A percentile compares a stretch with the other conserved stretches of the same genome.
phyloP scores from a whole-genome alignment of 2,113 vertebrate species.

The Acinonyx jubatus region DNA sequence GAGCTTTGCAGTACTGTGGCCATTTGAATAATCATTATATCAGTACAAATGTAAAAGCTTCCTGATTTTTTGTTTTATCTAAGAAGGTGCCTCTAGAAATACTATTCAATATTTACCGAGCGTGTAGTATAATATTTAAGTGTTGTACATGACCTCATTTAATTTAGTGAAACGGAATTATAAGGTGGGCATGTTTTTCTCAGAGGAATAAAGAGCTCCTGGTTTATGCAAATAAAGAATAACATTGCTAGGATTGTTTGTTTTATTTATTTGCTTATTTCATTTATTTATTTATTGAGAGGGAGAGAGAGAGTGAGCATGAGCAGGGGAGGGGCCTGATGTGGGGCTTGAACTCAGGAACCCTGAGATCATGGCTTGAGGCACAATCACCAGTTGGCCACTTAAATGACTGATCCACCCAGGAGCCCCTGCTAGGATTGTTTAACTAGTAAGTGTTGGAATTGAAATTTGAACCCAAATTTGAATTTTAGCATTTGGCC shows the following conservation, averaged over 20 bases:
- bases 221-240: conserved; percentile 12
- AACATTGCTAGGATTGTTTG: neutral
- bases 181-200: neutral
- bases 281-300: too few relatives aligned
- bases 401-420: too few relatives aligned
- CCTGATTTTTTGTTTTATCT: neutral
- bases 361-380: too few relatives aligned
- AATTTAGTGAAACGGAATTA: neutral
- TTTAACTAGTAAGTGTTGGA: neutral
- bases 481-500: neutral
- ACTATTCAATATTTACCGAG: neutral
- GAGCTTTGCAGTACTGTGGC: neutral
- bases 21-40: neutral
- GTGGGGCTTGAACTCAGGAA: too few relatives aligned
- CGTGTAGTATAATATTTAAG: neutral
- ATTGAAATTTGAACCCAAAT: conserved; percentile 37
- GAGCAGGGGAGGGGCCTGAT: too few relatives aligned
- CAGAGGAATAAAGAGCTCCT: neutral
- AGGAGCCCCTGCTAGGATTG: neutral
- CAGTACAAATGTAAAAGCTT: neutral
- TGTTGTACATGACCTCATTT: conserved; percentile 22
- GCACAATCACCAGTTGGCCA: too few relatives aligned
- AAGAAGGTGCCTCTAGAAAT: conserved; percentile 25
- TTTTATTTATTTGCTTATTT: too few relatives aligned
- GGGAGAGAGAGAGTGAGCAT: too few relatives aligned